Evolutionary conservation across 2,113 vertebrate genomes (phyloP), one percentile per base, ranked within the genome.

Genomic region (Motacilla alba): DNA sequence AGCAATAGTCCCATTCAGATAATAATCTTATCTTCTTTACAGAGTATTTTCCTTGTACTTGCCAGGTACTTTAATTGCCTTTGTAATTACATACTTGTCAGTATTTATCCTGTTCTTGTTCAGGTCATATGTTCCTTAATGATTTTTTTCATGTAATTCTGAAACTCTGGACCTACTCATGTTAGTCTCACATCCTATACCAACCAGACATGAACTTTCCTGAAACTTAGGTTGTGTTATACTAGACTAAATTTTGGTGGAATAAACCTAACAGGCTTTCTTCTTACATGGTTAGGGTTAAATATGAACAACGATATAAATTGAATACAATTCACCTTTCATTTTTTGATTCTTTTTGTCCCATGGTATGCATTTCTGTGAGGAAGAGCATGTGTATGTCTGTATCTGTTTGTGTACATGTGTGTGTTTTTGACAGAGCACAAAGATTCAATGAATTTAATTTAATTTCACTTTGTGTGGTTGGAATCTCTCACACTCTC

Each of bases 311-410:
- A 31, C 2, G 30, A 17, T 44, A 28, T 64, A 17, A 53, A 83
- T 15, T 53, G 20, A 66, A 83, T 49, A 5, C 11, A 43, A 18
- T 7, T 30, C 4, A 33, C 6, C 3, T 55, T 77, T 82, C 31
- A 8, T 9, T 28, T 86, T 83, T 68, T 37, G 2, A 6, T 18
- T 67, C 35, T 83, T 87, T 85, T 62, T 63, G 23, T 68, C 19
- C 8, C 31, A 6, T 44, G 24, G 5, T 60, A 53, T 14, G 10
- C 1, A 2, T 87, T 94, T 90, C 74, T 84, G 24, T 53, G 64
- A 80, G 10, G 10, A 20, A 31, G 37, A 74, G 7, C 44, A 67
- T 0, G 0, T 23, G 10, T 50, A 20, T 28, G 3, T 50, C 35
- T 73, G 7, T 56, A 13, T 73, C 11, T 60, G 13, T 43, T 72